Evolutionary conservation across 2,113 vertebrate species (phyloP).

Genomic region (Collichthys lucidus): DNA sequence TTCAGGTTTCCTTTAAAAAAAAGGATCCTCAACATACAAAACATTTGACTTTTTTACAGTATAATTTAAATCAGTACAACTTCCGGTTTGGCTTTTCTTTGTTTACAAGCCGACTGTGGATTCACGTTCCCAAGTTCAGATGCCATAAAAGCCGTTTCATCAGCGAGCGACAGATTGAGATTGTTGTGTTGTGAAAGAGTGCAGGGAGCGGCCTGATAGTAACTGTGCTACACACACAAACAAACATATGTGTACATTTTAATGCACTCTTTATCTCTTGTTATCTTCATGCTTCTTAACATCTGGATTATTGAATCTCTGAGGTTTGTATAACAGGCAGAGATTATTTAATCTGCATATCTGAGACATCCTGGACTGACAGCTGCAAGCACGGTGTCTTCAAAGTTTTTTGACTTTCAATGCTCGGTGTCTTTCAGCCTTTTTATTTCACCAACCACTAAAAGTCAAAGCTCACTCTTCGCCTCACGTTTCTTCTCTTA

Average conservation of each 20-base stretch:
- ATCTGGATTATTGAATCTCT: background rate
- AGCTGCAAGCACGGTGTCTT: background rate
- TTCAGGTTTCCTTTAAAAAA: too few relatives aligned
- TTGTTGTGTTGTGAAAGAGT: conserved; percentile 47
- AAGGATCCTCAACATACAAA: background rate
- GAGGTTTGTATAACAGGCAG: background rate
- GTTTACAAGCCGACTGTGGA: background rate
- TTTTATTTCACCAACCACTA: too few relatives aligned
- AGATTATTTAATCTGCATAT: background rate
- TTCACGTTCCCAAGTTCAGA: background rate
- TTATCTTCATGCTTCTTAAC: background rate
- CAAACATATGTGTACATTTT: too few relatives aligned
- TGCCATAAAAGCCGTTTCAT: conserved; percentile 64
- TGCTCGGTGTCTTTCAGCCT: too few relatives aligned
- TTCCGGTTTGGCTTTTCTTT: background rate
- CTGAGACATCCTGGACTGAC: background rate
- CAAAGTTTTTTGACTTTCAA: too few relatives aligned
- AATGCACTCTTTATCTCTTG: too few relatives aligned
- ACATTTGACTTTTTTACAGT: too few relatives aligned
- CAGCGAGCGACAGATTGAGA: conserved; percentile 41
- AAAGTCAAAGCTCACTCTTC: too few relatives aligned
- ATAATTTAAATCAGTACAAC: background rate
- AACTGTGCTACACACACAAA: background rate
- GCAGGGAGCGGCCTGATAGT: conserved; percentile 36
- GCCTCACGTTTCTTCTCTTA: too few relatives aligned